Percentiles rank a stretch among this genome's conserved stretches.
Evolutionary conservation across 1,140 invertebrate genomes (phyloP).

Genomic region (Saxidomus purpurata): DNA sequence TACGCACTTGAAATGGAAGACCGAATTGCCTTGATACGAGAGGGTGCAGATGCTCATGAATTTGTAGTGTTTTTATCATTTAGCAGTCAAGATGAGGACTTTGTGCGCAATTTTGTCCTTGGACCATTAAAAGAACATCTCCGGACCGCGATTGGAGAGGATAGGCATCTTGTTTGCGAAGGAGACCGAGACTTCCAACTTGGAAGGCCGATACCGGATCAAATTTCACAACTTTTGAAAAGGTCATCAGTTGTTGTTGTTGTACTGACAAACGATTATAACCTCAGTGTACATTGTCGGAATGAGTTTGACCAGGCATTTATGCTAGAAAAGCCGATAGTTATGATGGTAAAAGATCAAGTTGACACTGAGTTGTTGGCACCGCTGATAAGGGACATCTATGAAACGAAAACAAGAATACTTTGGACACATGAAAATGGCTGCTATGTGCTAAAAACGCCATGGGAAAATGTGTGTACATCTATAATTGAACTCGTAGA

Average conservation of each 20-base stretch:
- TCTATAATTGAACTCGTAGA: background rate
- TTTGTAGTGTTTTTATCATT: conserved; percentile 7
- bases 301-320: conserved; percentile 11
- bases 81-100: conserved; percentile 4
- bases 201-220: background rate
- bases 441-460: background rate
- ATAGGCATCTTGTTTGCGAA: background rate
- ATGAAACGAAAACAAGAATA: background rate
- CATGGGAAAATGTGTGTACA: too few relatives aligned
- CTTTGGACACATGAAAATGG: background rate
- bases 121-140: background rate
- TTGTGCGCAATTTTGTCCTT: background rate
- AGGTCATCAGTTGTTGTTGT: background rate
- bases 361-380: background rate
- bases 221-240: background rate
- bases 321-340: too few relatives aligned
- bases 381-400: background rate
- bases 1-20: background rate
- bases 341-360: background rate
- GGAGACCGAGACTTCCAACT: conserved; percentile 7
- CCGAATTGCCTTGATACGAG: background rate
- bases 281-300: background rate
- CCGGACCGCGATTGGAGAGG: background rate
- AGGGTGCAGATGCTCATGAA: background rate
- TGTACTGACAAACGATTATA: background rate